These are phyloP conservation scores for Aproaerema taeniolella DNA, from an alignment of 2,888 invertebrate species.

Conservation along the genomic window DNA sequence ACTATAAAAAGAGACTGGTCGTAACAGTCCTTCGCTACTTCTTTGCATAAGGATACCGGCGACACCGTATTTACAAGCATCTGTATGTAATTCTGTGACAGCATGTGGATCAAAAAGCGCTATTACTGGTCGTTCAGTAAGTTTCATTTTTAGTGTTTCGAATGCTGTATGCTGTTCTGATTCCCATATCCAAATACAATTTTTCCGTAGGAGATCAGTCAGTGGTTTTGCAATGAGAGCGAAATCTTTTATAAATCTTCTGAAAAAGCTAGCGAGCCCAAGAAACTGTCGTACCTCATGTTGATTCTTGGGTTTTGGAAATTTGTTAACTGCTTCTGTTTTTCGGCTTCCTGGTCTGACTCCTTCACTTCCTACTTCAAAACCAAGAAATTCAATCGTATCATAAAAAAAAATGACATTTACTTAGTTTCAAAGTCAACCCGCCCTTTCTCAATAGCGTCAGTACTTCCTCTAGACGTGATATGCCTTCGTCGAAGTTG, in stretches of 20 bases:
- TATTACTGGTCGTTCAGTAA: conserved; percentile 23
- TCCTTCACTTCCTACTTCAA: conserved; percentile 20
- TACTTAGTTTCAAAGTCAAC: conserved; percentile 25
- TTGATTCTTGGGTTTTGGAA: conserved; percentile 8
- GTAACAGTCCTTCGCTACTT: background rate
- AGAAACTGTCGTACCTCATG: conserved; percentile 18
- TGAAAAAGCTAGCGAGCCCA: conserved; percentile 15
- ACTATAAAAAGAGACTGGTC: conserved; percentile 10
- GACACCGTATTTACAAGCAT: conserved; percentile 10
- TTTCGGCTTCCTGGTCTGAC: conserved; percentile 21
- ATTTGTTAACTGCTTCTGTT: conserved; percentile 11
- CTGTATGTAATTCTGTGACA: conserved; percentile 12
- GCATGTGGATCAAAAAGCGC: conserved; percentile 9
- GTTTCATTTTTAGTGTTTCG: conserved; percentile 18
- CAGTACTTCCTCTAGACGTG: conserved; percentile 17
- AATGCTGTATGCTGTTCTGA: conserved; percentile 22
- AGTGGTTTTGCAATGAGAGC: conserved; percentile 19
- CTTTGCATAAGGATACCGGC: conserved; percentile 16
- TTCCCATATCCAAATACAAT: conserved; percentile 18
- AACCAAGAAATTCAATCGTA: conserved; percentile 24
- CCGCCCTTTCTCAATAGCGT: conserved; percentile 13
- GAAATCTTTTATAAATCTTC: conserved; percentile 15
- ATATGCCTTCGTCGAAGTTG: conserved; percentile 14
- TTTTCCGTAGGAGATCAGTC: conserved; percentile 20
- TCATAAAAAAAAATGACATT: conserved; percentile 26